Evolutionary conservation across 2,797 vertebrate genomes (phyloP).

Genomic region (Gephyroberyx darwinii): DNA sequence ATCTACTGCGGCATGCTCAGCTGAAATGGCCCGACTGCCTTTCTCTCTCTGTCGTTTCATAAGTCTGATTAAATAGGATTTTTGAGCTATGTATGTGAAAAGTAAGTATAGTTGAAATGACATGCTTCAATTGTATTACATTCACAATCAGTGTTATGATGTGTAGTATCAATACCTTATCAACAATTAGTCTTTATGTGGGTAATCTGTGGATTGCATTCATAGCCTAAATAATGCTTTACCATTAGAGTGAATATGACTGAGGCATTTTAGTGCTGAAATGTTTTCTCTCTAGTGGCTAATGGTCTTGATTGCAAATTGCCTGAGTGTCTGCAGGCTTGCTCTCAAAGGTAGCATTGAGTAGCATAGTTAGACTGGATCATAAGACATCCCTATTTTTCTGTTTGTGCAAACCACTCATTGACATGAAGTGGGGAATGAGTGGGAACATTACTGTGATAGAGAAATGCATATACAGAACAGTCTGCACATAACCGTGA

Average conservation of each 20-base stretch:
- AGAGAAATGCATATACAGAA: constrained; percentile 13
- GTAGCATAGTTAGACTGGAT: constrained; percentile 32
- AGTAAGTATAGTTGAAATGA: constrained; percentile 4
- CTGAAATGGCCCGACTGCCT: constrained; percentile 15
- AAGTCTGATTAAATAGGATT: constrained; percentile 45
- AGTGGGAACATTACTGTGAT: constrained; percentile 13
- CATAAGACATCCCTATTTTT: constrained; percentile 32
- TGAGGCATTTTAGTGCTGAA: constrained; percentile 44
- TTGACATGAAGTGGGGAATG: not conserved
- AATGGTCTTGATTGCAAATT: constrained; percentile 62
- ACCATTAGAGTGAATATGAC: constrained; percentile 25
- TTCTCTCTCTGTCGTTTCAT: constrained; percentile 31
- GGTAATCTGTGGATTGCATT: constrained; percentile 15
- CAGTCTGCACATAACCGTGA: constrained; percentile 20
- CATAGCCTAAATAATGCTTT: constrained; percentile 22
- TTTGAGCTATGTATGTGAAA: constrained; percentile 24
- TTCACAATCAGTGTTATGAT: constrained; percentile 19
- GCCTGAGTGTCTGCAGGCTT: constrained; percentile 52
- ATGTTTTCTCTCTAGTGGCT: constrained; percentile 52
- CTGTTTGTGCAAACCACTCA: constrained; percentile 34
- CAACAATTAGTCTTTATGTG: not conserved
- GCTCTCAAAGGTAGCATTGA: constrained; percentile 46
- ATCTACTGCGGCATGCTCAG: constrained; percentile 40
- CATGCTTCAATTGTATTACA: constrained; percentile 12
- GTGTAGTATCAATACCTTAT: constrained; percentile 26